Evolutionary conservation across 2,888 invertebrate species (phyloP), one percentile per base, ranked within the genome.

Genomic region (Cryptus armator): DNA sequence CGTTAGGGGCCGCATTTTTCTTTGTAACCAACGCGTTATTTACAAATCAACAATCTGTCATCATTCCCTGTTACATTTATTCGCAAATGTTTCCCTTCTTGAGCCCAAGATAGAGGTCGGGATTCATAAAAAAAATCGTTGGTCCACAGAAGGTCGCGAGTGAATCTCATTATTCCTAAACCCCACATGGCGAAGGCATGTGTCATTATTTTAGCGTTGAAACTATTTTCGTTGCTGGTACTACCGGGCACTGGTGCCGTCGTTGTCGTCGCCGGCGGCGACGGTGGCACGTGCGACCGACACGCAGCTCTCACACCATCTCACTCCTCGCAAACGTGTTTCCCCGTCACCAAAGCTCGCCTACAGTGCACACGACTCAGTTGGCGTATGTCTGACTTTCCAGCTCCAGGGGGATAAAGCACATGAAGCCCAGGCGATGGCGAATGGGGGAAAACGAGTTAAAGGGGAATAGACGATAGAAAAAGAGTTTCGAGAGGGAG

Each of bases 131-230:
- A 37, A 37, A 37, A 37, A 37, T 37, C 37, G 37, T 37, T 37
- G 37, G 37, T 37, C 37, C 37, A 37, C 37, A 37, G 37, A 37
- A 32, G 14, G n/a, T n/a, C 32, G 14, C 62, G 32, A n/a, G 62
- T 29, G 62, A 62, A 62, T 62, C 59, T 59, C n/a, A 44, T 24
- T 67, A 59, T 72, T 24, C 16, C 59, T 19, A 76, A 19, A 66
- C 68, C 75, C 74, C 85, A 74, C 71, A 80, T 80, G 81, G 82
- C 66, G 79, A 75, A 16, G 81, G 80, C 83, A 83, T 76, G 89
- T 88, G 90, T 91, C 91, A 91, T 92, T 92, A 92, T 91, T 92
- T 92, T 91, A 88, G 90, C 90, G 87, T 85, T 76, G 83, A 86
- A 88, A 91, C 91, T 91, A 92, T 93, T 92, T 92, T 91, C 86